phyloP scores from a whole-genome alignment of 2,113 vertebrate genomes.

The Pipra filicauda region DNA sequence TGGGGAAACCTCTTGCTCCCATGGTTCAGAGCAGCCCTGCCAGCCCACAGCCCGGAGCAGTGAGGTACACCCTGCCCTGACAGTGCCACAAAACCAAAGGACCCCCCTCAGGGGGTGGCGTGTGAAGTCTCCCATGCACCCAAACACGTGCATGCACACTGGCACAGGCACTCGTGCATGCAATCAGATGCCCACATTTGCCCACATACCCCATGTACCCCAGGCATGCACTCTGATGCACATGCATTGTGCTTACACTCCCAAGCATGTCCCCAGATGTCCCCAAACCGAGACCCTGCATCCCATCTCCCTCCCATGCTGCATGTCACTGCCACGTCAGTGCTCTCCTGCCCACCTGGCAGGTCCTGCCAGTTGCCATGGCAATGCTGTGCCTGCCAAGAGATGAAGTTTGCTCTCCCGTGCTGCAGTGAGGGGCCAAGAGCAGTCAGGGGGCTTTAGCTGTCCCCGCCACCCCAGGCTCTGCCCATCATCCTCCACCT shows the following conservation, averaged over 20 bases:
- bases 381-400: neutral
- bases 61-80: neutral
- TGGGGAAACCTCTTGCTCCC: neutral
- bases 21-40: neutral
- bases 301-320: neutral
- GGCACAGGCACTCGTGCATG: neutral
- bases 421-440: neutral
- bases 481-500: neutral
- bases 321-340: neutral
- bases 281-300: neutral
- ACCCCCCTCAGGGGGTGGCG: accelerated
- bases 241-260: neutral
- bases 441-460: neutral
- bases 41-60: neutral
- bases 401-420: conserved; percentile 11
- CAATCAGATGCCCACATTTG: neutral
- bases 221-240: neutral
- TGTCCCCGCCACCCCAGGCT: neutral
- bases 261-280: neutral
- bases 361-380: conserved; percentile 45
- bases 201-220: neutral
- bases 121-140: neutral
- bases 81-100: neutral
- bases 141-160: accelerated
- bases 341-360: neutral